These are phyloP conservation scores for Semicossyphus pulcher DNA, from an alignment of 2,113 vertebrate species.

Conservation along the genomic window DNA sequence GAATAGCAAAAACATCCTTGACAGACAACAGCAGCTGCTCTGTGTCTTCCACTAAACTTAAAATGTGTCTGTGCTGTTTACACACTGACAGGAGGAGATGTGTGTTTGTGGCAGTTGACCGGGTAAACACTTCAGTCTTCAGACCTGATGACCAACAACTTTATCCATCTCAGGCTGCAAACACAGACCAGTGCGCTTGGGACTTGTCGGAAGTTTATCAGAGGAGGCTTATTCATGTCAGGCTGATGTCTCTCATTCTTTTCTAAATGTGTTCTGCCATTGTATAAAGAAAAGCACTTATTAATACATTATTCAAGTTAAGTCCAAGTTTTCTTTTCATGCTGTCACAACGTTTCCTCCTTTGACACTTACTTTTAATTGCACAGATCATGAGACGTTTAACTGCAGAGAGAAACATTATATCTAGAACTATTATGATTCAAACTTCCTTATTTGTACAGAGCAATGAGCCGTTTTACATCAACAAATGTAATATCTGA, in stretches of 20 bases:
- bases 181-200: neutral
- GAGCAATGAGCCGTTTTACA: neutral
- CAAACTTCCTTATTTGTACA: neutral
- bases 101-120: neutral
- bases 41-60: neutral
- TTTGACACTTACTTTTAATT: neutral
- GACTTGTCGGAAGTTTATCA: neutral
- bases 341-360: neutral
- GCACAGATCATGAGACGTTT: neutral
- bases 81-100: neutral
- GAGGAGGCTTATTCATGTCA: neutral
- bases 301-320: neutral
- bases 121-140: conserved; percentile 8
- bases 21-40: conserved; percentile 28
- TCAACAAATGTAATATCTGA: neutral
- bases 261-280: neutral
- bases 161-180: neutral
- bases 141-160: neutral
- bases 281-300: neutral
- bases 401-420: neutral
- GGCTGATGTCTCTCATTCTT: neutral
- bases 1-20: conserved; percentile 11
- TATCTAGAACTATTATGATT: neutral
- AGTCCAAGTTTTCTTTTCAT: neutral
- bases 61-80: conserved; percentile 1